Percentiles rank a stretch among this genome's conserved stretches.
phyloP scores from a whole-genome alignment of 2,888 invertebrate species.

The Spilosoma lubricipeda region DNA sequence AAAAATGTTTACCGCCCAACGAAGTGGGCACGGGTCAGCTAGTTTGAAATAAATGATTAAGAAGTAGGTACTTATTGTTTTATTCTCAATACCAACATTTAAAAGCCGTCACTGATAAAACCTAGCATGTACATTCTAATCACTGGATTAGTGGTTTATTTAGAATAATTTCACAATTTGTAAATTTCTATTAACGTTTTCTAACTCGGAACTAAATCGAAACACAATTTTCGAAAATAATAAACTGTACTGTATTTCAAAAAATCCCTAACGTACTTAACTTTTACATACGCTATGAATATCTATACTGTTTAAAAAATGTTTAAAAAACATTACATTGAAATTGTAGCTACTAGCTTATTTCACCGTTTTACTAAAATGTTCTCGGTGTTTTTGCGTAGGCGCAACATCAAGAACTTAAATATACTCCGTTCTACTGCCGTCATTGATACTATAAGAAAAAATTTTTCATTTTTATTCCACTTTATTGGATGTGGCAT shows the following conservation, averaged over 20 bases:
- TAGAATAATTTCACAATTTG: neutral
- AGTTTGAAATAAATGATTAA: no score
- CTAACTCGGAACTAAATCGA: neutral
- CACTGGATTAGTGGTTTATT: no score
- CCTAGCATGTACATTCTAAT: no score
- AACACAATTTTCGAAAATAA: neutral
- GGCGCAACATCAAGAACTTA: neutral
- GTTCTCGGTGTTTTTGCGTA: constrained; percentile 1
- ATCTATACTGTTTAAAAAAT: neutral
- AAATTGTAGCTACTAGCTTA: neutral
- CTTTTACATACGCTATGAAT: neutral
- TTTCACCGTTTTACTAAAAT: neutral
- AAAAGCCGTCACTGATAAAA: no score
- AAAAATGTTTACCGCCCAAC: no score
- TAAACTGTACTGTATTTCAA: neutral
- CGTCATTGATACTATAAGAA: neutral
- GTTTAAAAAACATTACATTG: neutral
- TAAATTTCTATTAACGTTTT: neutral
- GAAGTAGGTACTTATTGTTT: no score
- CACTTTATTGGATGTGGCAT: neutral
- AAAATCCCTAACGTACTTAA: neutral
- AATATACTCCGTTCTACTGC: neutral
- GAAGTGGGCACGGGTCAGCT: no score
- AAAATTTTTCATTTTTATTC: neutral
- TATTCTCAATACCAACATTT: no score